Evolutionary conservation across 2,888 invertebrate species (phyloP), one percentile per base, ranked within the genome.

Genomic region (Phania funesta): DNA sequence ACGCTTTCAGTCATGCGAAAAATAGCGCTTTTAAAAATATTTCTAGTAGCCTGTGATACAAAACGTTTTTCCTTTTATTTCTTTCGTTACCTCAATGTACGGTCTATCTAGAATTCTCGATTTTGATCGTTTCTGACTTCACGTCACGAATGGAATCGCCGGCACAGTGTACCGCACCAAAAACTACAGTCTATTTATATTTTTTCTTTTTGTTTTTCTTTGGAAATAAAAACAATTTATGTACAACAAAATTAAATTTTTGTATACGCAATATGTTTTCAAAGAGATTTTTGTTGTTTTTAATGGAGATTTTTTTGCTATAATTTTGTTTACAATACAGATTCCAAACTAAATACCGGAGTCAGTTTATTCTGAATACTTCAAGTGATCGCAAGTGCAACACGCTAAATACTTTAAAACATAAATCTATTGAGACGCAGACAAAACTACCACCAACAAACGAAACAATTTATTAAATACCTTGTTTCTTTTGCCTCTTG

Each of bases 341-440:
- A 82, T 82, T 78, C 78, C 82, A 70, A 75, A 71, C 70, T 35
- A 75, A 75, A 82, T 82, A 70, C 74, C 82, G 50, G 65, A 74
- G 82, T 82, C 54, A 82, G 82, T 82, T 82, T 70, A 74, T 82
- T 82, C 82, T 78, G 82, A 78, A 82, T 78, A 75, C 82, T 82
- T 70, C 82, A 78, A 75, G 52, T 44, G 82, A 82, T 65, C 82
- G 35, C 82, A 82, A 82, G 78, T 78, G 78, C 70, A 78, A 70
- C 74, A 70, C 82, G 82, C 82, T 65, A 62, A 74, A 48, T n/a
- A 68, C 41, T 38, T 54, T 5, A 24, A 46, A 38, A 65, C 20
- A 54, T 50, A 44, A 76, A 67, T 38, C 58, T 50, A 2, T 11
- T 9, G 0, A 76, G 67, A 50, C 3, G 56, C 11, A 65, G 3